Percentiles rank a stretch among this genome's conserved stretches.
phyloP scores from a whole-genome alignment of 2,113 vertebrate species.

The Carassius carassius region DNA sequence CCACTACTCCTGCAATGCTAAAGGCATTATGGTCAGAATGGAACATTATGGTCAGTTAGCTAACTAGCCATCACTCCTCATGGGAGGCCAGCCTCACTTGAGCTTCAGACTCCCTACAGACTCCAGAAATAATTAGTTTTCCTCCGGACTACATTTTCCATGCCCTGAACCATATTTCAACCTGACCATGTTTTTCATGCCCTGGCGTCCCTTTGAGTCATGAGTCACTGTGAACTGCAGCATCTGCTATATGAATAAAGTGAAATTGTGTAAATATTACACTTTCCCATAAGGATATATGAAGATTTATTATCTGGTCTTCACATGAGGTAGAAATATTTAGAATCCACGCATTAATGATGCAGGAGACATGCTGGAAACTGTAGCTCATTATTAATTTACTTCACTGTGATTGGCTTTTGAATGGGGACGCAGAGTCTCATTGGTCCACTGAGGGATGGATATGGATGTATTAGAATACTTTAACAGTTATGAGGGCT shows the following conservation, averaged over 20 bases:
- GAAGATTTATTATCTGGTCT: constrained; percentile 44
- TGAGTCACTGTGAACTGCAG: constrained; percentile 44
- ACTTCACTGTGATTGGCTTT: constrained; percentile 50
- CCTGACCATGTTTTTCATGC: constrained; percentile 46
- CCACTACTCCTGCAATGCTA: constrained; percentile 26
- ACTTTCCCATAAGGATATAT: constrained; percentile 35
- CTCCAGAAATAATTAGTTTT: constrained; percentile 54
- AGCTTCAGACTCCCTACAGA: constrained; percentile 50
- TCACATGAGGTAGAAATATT: constrained; percentile 16
- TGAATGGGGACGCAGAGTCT: constrained; percentile 30
- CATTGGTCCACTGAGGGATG: constrained; percentile 38
- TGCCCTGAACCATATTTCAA: constrained; percentile 39
- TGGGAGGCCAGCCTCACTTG: constrained; percentile 18
- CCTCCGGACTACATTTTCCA: constrained; percentile 42
- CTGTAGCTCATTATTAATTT: constrained; percentile 53
- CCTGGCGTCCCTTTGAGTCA: constrained; percentile 43
- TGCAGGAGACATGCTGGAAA: constrained; percentile 45
- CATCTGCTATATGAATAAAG: constrained; percentile 56
- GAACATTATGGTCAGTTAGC: constrained; percentile 33
- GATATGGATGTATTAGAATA: constrained; percentile 41
- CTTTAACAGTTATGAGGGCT: constrained; percentile 33
- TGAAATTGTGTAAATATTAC: constrained; percentile 37
- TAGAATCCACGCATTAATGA: constrained; percentile 42
- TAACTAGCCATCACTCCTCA: constrained; percentile 25
- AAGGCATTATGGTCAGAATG: constrained; percentile 30